Evolutionary conservation across 1,140 invertebrate species (phyloP), one percentile per base, ranked within the genome.

Genomic region (Halyomorpha halys): DNA sequence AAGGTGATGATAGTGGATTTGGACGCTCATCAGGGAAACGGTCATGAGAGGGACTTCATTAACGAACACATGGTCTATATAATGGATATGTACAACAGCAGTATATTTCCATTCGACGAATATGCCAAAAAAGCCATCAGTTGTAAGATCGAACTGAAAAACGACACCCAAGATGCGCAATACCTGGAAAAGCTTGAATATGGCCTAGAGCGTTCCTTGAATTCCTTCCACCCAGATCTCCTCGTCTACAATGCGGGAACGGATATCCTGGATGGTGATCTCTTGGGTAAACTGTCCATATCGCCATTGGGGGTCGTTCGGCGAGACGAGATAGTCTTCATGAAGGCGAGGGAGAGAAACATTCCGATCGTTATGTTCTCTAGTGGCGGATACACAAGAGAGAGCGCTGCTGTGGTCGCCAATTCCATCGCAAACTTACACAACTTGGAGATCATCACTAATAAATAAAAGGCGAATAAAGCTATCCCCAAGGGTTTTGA

Each of bases 211-310:
- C 78, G 77, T 65, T 82, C 87, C 5, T 73, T 92, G 3, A 71
- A 77, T 14, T 84, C 90, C 70, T 93, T 93, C 75, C 75, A 75
- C 56, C 87, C 91, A 0, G 82, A 93, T 73, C 76, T 94, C 21
- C 76, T 94, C 51, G 79, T 94, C 25, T 94, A 92, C 73, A 93
- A 93, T 76, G 91, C 91, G 44, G 91, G 91, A 8, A 94, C 90
- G 13, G 91, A 94, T 76, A 81, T 90, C 34, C 74, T 94, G 27
- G 77, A 82, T 44, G 84, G 85, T 0, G 91, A 94, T 76, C 82
- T 83, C 2, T 75, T 94, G 1, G 91, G 91, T 5, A 74, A 77
- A 44, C 72, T 91, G 49, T 77, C 78, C 1, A 80, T 94, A 1
- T 47, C 61, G 3, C 21, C 61, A n/a, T 6, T 19, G 1, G 47